Evolutionary conservation across 2,888 invertebrate species (phyloP), one percentile per base, ranked within the genome.

Genomic region (Aethes cnicana): DNA sequence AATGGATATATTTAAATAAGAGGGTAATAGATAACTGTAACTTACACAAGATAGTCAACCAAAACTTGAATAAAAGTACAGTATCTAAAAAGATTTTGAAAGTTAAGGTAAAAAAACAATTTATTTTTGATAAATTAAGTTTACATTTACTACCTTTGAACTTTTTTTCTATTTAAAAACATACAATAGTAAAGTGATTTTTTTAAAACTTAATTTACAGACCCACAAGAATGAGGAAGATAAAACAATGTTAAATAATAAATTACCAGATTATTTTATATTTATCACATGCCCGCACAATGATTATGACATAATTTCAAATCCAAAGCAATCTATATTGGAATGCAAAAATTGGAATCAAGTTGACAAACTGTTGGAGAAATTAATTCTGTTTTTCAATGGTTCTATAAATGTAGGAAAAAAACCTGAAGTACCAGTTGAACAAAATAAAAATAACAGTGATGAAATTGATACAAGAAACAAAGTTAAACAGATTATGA

Each of bases 1-100:
- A 94, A 63, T 93, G 92, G 78, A 78, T 95, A 36, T 95, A 91
- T 74, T 82, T 95, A 3, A 95, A 95, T 78, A 91, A 91, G 59
- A 84, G 92, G 58, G 84, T 88, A 30, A 71, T 94, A 2, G 60
- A 77, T 37, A 90, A 89, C 53, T 84, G 89, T 23, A 90, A 86
- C 72, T 47, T 88, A 11, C 73, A 84, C 56, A 74, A 74, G 50
- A 60, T 74, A 26, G 32, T 85, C 1, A 70, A 80, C 57, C 60
- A 64, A 4, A 56, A 59, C 42, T 62, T 86, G n/a, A 62, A 48
- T 23, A 80, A 73, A 47, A 12, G 37, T 46, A 30, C 61, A 4
- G 18, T 21, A 20, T 35, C 54, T 6, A 72, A 37, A 23, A 66
- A 47, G 16, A 63, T 54, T 47, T 4, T 52, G n/a, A 81, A 75